A percentile compares a stretch with the other conserved stretches of the same genome.
phyloP scores from a whole-genome alignment of 2,113 vertebrate species.

The Sus scrofa region DNA sequence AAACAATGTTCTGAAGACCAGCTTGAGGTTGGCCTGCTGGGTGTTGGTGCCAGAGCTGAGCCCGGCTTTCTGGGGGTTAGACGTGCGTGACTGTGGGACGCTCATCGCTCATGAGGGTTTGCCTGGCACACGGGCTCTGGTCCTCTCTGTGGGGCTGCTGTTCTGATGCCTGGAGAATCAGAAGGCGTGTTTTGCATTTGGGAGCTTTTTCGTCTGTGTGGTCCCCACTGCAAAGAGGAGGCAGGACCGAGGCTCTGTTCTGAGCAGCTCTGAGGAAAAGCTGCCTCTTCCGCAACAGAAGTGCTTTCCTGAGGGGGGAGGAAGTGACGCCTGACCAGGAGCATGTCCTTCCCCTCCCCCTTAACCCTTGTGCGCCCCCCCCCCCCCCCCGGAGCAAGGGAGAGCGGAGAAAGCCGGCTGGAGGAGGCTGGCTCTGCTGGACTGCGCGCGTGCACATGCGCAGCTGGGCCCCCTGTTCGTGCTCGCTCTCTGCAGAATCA shows the following conservation, averaged over 20 bases:
- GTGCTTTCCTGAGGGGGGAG: background rate
- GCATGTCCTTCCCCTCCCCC: background rate
- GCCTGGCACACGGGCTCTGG: background rate
- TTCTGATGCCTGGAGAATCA: background rate
- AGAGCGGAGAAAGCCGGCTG: background rate
- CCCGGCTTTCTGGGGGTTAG: background rate
- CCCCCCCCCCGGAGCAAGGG: background rate
- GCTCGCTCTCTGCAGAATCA: conserved; percentile 11
- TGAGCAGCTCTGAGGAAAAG: background rate
- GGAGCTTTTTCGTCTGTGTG: background rate
- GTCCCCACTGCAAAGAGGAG: background rate
- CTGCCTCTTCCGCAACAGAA: background rate
- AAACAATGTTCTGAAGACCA: background rate
- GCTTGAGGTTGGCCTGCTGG: background rate
- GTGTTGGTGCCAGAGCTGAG: background rate
- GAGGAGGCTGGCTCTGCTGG: background rate
- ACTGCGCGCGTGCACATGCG: too few species aligned
- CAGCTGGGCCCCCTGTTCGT: background rate
- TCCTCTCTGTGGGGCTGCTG: background rate
- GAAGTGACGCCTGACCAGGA: background rate
- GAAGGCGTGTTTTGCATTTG: background rate
- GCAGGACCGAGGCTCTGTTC: background rate
- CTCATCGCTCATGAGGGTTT: background rate
- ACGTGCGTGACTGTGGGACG: background rate
- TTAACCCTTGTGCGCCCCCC: background rate